These are phyloP conservation scores for Zootermopsis nevadensis DNA, from an alignment of 2,888 invertebrate species.

Conservation along the genomic window DNA sequence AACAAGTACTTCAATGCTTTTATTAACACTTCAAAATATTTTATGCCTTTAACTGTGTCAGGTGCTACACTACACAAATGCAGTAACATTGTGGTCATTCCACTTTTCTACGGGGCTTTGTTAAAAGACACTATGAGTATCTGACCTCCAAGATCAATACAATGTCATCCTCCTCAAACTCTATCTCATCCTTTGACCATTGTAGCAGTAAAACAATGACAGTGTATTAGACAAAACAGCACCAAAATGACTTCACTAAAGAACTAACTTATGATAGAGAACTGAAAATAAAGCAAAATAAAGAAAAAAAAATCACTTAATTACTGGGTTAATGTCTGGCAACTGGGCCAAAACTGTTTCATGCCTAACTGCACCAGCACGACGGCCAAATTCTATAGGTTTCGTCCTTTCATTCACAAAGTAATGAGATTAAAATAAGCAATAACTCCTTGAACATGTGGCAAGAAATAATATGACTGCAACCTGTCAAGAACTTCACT, in stretches of 20 bases:
- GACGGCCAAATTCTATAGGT: no score
- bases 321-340: no score
- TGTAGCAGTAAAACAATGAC: constrained; percentile 2
- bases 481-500: no score
- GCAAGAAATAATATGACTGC: no score
- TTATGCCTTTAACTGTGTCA: constrained; percentile 3
- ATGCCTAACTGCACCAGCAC: no score
- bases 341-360: no score
- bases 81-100: background rate
- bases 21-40: background rate
- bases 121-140: constrained; percentile 35
- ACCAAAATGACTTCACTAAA: background rate
- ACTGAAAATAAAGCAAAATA: background rate
- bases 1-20: background rate
- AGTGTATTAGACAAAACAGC: background rate
- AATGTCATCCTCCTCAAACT: constrained; percentile 60
- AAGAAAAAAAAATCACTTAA: no score
- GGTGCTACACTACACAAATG: constrained; percentile 6
- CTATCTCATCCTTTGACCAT: constrained; percentile 58
- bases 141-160: constrained; percentile 64
- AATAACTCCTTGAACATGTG: no score
- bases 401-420: no score
- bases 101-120: background rate
- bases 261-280: background rate
- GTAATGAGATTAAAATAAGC: no score